Base-by-base conservation (phyloP, 1,140 invertebrate species). In the Drosophila tristis region DNA sequence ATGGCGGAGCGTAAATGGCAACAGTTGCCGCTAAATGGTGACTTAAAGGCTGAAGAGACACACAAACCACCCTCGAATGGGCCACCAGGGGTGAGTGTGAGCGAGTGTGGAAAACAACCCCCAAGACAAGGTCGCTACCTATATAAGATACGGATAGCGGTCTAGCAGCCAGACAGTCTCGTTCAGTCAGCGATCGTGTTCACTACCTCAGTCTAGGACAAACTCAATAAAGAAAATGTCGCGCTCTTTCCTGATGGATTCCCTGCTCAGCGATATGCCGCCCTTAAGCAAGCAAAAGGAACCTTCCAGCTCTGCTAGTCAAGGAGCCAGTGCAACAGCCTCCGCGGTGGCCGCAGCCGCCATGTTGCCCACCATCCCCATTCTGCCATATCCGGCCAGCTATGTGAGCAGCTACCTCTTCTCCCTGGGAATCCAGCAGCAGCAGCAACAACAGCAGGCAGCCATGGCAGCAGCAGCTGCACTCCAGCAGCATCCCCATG, bases 181-280 rank as follows among this genome's bases (percentile, higher is more conserved):
- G 67, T 57, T 61, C 76, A 53, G 72, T 58, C 72, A 65, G 70
- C 80, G 90, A 91, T 91, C 90, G 80, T 81, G 89, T 78, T 61
- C 77, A 74, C 57, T 63, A 61, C 65, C 29, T 26, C 23, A 51
- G 35, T 23, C 48, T 43, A 63, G 23, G 42, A 8, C 16, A n/a
- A 51, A 45, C 62, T 20, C n/a, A 63, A 42, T 20, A 45, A 4
- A 29, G 55, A 53, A 93, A 59, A 96, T 96, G 95, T 96, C 95
- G 58, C 94, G 95, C 60, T 96, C 95, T 56, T 96, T 96, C 81
- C 90, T 96, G 48, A 95, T 96, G 81, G 96, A 96, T 79, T 95
- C 95, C 13, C 89, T 96, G 31, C 95, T 96, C 60, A 94, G 93
- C 71, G 95, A 95, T 91, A 94, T 93, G 35, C 84, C 91, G 5